Evolutionary conservation across 2,888 invertebrate genomes (phyloP).

Genomic region (Lissonota sp.): DNA sequence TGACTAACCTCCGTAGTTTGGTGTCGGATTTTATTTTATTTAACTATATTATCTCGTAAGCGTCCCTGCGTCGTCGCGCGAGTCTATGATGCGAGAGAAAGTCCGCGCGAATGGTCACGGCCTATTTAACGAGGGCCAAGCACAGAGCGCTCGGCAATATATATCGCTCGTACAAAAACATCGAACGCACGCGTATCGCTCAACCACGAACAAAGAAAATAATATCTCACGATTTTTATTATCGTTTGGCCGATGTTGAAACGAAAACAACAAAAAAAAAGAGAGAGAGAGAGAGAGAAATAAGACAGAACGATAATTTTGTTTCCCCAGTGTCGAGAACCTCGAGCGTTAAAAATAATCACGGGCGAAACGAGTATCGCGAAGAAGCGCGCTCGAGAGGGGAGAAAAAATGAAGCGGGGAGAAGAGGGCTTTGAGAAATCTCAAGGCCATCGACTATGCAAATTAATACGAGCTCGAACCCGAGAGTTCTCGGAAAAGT

Average conservation of each 20-base stretch:
- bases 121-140: constrained; percentile 76
- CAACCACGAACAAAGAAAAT: background rate
- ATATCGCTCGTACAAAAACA: constrained; percentile 20
- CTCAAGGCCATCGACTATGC: constrained; percentile 61
- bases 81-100: constrained; percentile 74
- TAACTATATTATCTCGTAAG: background rate
- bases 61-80: constrained; percentile 18
- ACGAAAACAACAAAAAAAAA: background rate
- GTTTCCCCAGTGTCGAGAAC: background rate
- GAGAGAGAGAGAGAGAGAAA: background rate
- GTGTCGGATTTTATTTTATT: background rate
- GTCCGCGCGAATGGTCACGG: constrained; percentile 78
- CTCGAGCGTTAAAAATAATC: background rate
- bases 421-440: background rate
- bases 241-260: no score
- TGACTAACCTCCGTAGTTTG: no score
- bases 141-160: constrained; percentile 29
- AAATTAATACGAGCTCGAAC: constrained; percentile 52
- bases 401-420: constrained; percentile 1
- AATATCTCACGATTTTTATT: no score
- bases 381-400: background rate
- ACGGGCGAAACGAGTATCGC: background rate
- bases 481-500: constrained; percentile 23
- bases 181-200: constrained; percentile 10
- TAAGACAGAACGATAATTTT: background rate